These are phyloP conservation scores for Megaleporinus macrocephalus DNA, from an alignment of 2,113 vertebrate genomes.

Conservation along the genomic window DNA sequence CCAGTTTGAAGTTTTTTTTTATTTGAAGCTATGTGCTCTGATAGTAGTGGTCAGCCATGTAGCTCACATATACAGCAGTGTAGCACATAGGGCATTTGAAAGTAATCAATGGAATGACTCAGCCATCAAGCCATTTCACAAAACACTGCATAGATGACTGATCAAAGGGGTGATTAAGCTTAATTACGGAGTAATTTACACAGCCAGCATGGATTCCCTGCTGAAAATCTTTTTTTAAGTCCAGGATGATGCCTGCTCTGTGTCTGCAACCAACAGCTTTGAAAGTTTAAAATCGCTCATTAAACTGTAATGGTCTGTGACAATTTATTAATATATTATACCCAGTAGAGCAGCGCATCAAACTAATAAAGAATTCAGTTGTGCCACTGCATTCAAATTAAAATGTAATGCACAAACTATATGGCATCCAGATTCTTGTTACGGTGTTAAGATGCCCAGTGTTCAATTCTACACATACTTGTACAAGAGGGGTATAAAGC, in stretches of 20 bases:
- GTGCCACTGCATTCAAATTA: not conserved
- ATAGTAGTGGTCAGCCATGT: not conserved
- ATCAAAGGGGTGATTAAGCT: not conserved
- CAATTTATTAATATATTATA: not conserved
- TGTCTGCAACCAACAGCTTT: not conserved
- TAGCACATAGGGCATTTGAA: not conserved
- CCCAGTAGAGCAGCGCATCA: not conserved
- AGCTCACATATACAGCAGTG: not conserved
- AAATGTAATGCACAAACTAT: not conserved
- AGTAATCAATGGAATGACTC: not conserved
- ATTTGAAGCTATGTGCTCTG: not conserved
- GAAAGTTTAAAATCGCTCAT: not conserved
- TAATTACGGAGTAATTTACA: not conserved
- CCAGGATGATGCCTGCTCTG: not conserved
- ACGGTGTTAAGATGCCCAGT: too few species aligned
- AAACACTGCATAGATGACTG: not conserved
- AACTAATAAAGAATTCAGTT: not conserved
- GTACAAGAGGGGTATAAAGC: not conserved
- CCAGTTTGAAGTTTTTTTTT: too few species aligned
- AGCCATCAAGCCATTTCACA: not conserved
- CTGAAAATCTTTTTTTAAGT: not conserved
- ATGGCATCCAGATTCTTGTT: too few species aligned
- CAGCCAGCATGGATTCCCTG: not conserved
- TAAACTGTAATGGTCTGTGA: not conserved
- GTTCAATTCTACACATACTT: not conserved